Evolutionary conservation across 2,888 invertebrate species (phyloP).

Genomic region (Melinopterus prodromus): DNA sequence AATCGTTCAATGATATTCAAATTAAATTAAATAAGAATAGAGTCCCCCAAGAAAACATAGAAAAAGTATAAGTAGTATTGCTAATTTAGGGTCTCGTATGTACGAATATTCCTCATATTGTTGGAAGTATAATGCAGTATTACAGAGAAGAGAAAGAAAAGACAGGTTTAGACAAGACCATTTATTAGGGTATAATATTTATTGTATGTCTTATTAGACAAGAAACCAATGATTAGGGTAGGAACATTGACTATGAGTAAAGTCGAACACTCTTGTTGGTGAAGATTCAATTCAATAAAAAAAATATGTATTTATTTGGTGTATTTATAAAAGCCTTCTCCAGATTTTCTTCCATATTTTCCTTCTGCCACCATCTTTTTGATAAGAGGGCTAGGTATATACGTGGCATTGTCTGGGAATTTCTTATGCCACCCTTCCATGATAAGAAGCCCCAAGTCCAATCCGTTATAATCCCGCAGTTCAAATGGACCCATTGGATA

Average conservation of each 20-base stretch:
- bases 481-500: conserved; percentile 89
- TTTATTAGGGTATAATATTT: too few species aligned
- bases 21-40: conserved; percentile 61
- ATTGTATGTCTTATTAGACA: too few species aligned
- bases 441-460: conserved; percentile 78
- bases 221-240: too few species aligned
- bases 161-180: not conserved
- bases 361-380: conserved; percentile 75
- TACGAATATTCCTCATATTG: conserved; percentile 5
- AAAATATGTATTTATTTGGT: conserved; percentile 50
- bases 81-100: not conserved
- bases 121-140: not conserved
- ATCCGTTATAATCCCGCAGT: conserved; percentile 78
- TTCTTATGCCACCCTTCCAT: conserved; percentile 79
- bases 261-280: not conserved
- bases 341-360: conserved; percentile 77
- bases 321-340: conserved; percentile 81
- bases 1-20: conserved; percentile 69
- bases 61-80: not conserved
- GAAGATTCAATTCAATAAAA: not conserved
- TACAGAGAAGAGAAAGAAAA: not conserved
- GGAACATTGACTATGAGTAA: too few species aligned
- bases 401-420: conserved; percentile 69
- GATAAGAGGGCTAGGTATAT: conserved; percentile 66
- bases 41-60: conserved; percentile 10